A percentile compares a stretch with the other conserved stretches of the same genome.
Evolutionary conservation across 2,113 vertebrate species (phyloP).

Genomic region (Centropus unirufus): DNA sequence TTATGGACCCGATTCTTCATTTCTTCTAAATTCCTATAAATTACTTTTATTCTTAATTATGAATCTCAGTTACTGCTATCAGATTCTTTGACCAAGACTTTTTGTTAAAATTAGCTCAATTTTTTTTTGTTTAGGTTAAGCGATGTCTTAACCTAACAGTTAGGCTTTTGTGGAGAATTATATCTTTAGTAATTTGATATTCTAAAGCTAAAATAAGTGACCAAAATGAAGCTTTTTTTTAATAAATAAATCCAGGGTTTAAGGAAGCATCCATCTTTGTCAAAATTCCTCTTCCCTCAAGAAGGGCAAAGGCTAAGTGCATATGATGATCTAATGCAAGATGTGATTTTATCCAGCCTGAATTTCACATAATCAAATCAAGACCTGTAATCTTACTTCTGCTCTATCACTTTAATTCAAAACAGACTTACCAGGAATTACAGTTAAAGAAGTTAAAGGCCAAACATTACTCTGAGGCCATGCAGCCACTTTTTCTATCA

Average conservation of each 20-base stretch:
- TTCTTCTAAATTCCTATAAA: background rate
- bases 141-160: no score
- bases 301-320: conserved; percentile 56
- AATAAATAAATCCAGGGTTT: conserved; percentile 40
- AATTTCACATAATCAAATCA: conserved; percentile 54
- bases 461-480: background rate
- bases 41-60: background rate
- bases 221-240: conserved; percentile 34
- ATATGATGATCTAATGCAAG: conserved; percentile 30
- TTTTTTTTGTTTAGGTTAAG: conserved; percentile 21
- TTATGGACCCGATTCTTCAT: background rate
- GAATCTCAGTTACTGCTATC: background rate
- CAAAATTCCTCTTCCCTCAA: conserved; percentile 2
- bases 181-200: conserved; percentile 34
- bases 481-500: background rate
- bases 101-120: conserved; percentile 8
- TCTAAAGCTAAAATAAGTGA: conserved; percentile 17
- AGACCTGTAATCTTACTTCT: conserved; percentile 22
- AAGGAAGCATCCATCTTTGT: conserved; percentile 49
- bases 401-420: conserved; percentile 36
- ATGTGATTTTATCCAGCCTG: conserved; percentile 45
- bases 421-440: conserved; percentile 43
- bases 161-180: background rate
- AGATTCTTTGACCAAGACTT: background rate
- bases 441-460: background rate